These are phyloP conservation scores for Thaumetopoea pityocampa DNA, from an alignment of 1,140 invertebrate genomes.

Conservation along the genomic window DNA sequence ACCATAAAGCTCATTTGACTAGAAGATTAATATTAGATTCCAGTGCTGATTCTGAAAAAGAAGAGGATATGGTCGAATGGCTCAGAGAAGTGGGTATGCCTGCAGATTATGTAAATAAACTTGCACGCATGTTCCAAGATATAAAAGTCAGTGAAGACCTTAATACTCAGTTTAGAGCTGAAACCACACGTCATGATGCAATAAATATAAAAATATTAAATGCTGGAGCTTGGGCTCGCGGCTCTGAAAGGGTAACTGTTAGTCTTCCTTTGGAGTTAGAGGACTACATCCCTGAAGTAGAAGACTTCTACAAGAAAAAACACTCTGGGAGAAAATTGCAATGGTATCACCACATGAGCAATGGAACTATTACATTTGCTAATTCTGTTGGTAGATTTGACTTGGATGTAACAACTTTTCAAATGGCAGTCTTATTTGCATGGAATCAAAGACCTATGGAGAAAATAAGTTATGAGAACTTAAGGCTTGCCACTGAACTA, in stretches of 20 bases:
- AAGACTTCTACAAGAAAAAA: slow-evolving; percentile 96
- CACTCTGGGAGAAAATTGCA: slow-evolving; percentile 98
- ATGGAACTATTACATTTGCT: slow-evolving; percentile 97
- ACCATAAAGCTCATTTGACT: slow-evolving; percentile 98
- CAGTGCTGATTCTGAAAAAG: slow-evolving; percentile 98
- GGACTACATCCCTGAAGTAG: slow-evolving; percentile 98
- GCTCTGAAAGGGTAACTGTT: slow-evolving; percentile 95
- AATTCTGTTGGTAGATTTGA: slow-evolving; percentile 97
- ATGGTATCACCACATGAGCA: slow-evolving; percentile 99
- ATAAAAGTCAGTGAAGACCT: slow-evolving; percentile 99
- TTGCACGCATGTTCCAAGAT: slow-evolving; percentile 98
- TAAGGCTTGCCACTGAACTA: slow-evolving; percentile 96
- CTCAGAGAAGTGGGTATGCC: slow-evolving; percentile 97
- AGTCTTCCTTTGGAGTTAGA: slow-evolving; percentile 97
- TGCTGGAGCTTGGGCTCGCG: slow-evolving; percentile 97
- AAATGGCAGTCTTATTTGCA: slow-evolving; percentile 99
- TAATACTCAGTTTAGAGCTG: slow-evolving; percentile 94
- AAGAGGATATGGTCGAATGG: slow-evolving; percentile 99
- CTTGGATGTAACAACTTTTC: slow-evolving; percentile 98
- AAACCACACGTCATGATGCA: slow-evolving; percentile 80
- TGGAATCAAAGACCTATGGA: slow-evolving; percentile 98
- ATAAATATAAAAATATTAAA: slow-evolving; percentile 97
- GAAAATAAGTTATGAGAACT: slow-evolving; percentile 95
- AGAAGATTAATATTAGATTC: slow-evolving; percentile 95
- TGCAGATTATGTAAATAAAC: slow-evolving; percentile 98